Base-by-base conservation (phyloP, 2,888 invertebrate species). In the Pyrrhosoma nymphula region DNA sequence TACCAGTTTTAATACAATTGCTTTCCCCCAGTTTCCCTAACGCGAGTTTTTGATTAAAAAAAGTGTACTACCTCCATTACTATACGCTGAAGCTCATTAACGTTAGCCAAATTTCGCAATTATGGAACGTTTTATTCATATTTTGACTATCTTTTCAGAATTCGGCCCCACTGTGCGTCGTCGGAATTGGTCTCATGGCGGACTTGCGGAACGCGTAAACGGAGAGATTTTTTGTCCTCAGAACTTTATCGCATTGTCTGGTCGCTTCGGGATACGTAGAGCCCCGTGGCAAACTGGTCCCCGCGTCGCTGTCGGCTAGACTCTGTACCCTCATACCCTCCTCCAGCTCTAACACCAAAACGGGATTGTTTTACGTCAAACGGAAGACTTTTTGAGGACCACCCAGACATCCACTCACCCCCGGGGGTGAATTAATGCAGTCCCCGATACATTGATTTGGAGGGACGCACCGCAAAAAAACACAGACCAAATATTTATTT, bases 371-470 rank as follows among this genome's bases (percentile, higher is more conserved):
- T 88, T 23, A n/a, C 26, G 89, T n/a, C 89, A 88, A 88, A 88
- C 47, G 88, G 39, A 23, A 35, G 89, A 89, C 26, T 89, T 89
- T 89, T n/a, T n/a, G 89, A 89, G 89, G 56, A n/a, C 55, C 89
- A 89, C 89, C 89, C 89, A 56, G 26, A 12, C 14, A 35, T 14
- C n/a, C 10, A 0, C 6, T 16, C 39, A 2, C 16, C 8, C 39
- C 23, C n/a, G 0, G 3, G 16, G 60, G 60, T 16, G 56, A 14
- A 89, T 89, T 89, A 56, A 89, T 89, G 12, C 89, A 47, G 6
- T n/a, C 56, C 0, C n/a, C 55, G 56, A 16, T 89, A 12, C 55
- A 47, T 6, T 56, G 55, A 55, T 89, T 89, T 55, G 39, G 47
- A 82, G 18, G 35, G 35, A 14, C 35, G 35, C 12, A 26, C 35